A percentile compares a stretch with the other conserved stretches of the same genome.
These are phyloP conservation scores for Chironomus riparius DNA, from an alignment of 2,888 invertebrate species.

Conservation along the genomic window DNA sequence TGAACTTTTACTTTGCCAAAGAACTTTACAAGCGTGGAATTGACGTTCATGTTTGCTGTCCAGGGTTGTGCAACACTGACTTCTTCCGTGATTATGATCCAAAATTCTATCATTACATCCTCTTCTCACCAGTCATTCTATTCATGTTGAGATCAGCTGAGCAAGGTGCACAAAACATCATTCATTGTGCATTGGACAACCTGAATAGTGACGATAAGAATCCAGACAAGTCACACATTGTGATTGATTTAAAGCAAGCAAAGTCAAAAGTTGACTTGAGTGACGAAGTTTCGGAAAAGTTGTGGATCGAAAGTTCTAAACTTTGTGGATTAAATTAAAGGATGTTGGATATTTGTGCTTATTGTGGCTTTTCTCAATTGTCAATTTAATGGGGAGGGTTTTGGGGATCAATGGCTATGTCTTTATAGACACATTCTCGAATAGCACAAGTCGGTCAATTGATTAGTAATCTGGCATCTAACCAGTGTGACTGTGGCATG, in stretches of 20 bases:
- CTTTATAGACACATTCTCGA: too few species aligned
- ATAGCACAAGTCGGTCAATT: too few species aligned
- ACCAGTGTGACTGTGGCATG: too few species aligned
- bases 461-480: too few species aligned
- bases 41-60: conserved; percentile 61
- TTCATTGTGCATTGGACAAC: conserved; percentile 65
- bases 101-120: conserved; percentile 63
- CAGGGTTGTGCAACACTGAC: conserved; percentile 51
- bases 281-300: conserved; percentile 50
- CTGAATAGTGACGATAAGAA: conserved; percentile 33
- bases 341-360: too few species aligned
- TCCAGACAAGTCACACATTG: conserved; percentile 59
- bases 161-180: conserved; percentile 69
- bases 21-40: conserved; percentile 56
- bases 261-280: conserved; percentile 53
- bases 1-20: conserved; percentile 61
- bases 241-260: conserved; percentile 61
- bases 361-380: too few species aligned
- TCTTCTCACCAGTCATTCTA: conserved; percentile 60
- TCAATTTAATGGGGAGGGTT: too few species aligned
- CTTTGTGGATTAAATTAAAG: conserved; percentile 36
- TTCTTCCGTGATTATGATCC: conserved; percentile 53
- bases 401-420: too few species aligned
- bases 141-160: conserved; percentile 62
- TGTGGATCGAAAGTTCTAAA: conserved; percentile 63